These are phyloP conservation scores for Pampus argenteus DNA, from an alignment of 2,797 vertebrate genomes.

Conservation along the genomic window DNA sequence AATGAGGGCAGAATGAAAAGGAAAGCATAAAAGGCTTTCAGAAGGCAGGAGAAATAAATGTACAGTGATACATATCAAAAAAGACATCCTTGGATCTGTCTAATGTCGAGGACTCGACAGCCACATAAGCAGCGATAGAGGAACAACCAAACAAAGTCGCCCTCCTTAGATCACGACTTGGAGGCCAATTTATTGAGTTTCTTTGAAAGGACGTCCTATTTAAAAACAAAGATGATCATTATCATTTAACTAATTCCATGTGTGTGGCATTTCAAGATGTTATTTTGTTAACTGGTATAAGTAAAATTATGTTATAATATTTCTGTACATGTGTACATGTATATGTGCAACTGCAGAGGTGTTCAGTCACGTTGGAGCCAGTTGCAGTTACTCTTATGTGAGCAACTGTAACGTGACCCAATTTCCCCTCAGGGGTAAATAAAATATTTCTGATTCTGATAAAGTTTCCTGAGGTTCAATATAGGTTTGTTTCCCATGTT, in stretches of 20 bases:
- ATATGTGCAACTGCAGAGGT: background rate
- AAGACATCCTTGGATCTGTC: slow-evolving; percentile 37
- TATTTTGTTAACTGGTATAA: background rate
- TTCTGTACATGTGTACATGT: background rate
- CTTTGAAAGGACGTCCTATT: background rate
- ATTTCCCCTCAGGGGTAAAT: too few species aligned
- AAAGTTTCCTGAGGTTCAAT: background rate
- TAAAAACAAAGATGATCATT: background rate
- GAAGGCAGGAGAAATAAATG: slow-evolving; percentile 56
- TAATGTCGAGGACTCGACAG: slow-evolving; percentile 22
- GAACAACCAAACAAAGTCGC: slow-evolving; percentile 16
- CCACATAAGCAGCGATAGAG: background rate
- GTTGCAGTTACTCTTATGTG: too few species aligned
- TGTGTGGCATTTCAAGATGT: background rate
- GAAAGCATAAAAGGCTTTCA: slow-evolving; percentile 71
- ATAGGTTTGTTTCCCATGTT: background rate
- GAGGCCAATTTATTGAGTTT: slow-evolving; percentile 2
- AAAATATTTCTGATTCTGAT: too few species aligned
- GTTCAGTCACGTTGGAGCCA: background rate
- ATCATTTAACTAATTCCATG: background rate
- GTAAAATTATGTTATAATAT: background rate
- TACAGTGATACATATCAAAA: slow-evolving; percentile 63
- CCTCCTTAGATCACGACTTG: slow-evolving; percentile 9
- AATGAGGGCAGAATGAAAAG: slow-evolving; percentile 74
- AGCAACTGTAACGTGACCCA: too few species aligned